Conservation (phyloP, 2,888 invertebrate species). For the Melinaea marsaeus region DNA sequence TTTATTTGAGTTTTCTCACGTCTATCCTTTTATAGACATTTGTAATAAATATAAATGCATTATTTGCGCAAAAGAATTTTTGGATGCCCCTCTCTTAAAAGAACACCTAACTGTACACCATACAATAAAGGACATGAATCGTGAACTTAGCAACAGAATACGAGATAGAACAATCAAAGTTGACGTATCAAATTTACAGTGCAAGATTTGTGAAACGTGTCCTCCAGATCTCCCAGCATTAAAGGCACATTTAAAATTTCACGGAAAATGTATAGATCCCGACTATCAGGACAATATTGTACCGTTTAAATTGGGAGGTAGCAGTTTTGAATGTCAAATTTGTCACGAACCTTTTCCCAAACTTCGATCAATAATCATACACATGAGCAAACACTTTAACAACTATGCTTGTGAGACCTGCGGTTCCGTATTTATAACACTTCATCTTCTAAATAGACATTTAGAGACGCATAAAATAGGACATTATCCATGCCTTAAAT, state of each 20-base stretch:
- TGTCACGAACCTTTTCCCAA: constrained; percentile 53
- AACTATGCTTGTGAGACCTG: constrained; percentile 65
- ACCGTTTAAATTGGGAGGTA: constrained; percentile 55
- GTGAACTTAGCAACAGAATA: constrained; percentile 45
- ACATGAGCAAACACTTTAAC: constrained; percentile 65
- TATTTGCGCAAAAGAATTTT: constrained; percentile 47
- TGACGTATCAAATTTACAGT: constrained; percentile 52
- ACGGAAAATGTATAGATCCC: constrained; percentile 48
- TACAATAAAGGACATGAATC: constrained; percentile 44
- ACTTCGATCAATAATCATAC: constrained; percentile 54
- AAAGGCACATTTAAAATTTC: constrained; percentile 52
- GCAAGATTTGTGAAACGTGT: constrained; percentile 49
- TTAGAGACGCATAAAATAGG: constrained; percentile 54
- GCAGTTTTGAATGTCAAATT: constrained; percentile 54
- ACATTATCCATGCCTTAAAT: constrained; percentile 57
- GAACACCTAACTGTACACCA: constrained; percentile 47
- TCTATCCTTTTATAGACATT: constrained; percentile 58
- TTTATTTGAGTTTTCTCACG: constrained; percentile 53
- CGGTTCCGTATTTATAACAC: constrained; percentile 55
- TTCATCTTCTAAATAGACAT: constrained; percentile 50
- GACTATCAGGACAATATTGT: constrained; percentile 54
- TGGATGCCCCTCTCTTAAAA: constrained; percentile 46
- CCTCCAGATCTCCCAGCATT: constrained; percentile 42
- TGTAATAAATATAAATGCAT: constrained; percentile 61
- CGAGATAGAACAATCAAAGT: constrained; percentile 56